Conservation (phyloP, 2,797 vertebrate species). For the Ptychobarbus kaznakovi region DNA sequence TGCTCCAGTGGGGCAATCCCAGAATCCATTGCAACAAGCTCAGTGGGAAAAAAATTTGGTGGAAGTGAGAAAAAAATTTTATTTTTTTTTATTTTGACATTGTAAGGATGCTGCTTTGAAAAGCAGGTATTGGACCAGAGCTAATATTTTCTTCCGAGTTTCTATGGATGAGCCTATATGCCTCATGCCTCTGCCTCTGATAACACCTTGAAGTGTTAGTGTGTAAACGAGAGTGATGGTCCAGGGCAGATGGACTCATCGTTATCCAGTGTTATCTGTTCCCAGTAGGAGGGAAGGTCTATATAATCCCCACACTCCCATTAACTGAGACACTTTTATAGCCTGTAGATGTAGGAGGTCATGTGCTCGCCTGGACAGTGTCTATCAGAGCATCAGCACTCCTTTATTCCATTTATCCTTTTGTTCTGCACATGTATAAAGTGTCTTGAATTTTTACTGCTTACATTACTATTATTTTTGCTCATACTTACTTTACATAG, state of each 20-base stretch:
- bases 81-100: background rate
- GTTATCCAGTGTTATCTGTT: constrained; percentile 45
- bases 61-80: background rate
- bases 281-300: constrained; percentile 45
- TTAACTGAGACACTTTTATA: constrained; percentile 50
- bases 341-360: constrained; percentile 35
- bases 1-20: background rate
- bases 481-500: background rate
- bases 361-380: constrained; percentile 38
- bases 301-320: constrained; percentile 39
- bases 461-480: background rate
- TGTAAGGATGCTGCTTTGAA: background rate
- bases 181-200: background rate
- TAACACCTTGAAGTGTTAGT: constrained; percentile 10
- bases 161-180: background rate
- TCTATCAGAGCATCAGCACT: constrained; percentile 35
- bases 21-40: background rate
- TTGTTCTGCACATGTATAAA: constrained; percentile 5
- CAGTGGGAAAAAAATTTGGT: background rate
- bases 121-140: background rate
- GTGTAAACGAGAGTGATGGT: constrained; percentile 33
- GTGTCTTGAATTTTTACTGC: background rate
- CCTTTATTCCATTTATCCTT: constrained; percentile 21
- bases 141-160: background rate
- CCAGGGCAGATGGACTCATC: constrained; percentile 34